Base-by-base conservation (phyloP, 37 sponge, comb jelly and placozoan species). In the Spongilla lacustris region DNA sequence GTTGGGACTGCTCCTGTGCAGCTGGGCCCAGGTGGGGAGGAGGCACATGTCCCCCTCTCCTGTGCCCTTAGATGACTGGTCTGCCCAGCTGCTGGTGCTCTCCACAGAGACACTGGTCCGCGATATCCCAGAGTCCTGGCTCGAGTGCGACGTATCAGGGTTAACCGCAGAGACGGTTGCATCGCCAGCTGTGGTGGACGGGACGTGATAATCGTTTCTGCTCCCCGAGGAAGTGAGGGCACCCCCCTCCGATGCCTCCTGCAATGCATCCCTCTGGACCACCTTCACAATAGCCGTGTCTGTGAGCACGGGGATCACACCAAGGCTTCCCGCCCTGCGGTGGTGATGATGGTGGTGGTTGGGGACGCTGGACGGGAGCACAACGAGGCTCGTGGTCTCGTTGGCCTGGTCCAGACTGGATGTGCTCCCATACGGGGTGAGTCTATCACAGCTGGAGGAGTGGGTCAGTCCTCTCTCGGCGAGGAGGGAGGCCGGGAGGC, bases 401-500 rank as follows among this genome's bases (percentile, higher is more conserved):
- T 66, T 72, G 14, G 37, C 37, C 68, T 75, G 76, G 66, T 87
- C 87, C 14, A 84, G 81, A 41, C 73, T 73, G 71, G 84, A 69
- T n/a, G 94, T 73, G 70, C 82, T 84, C 2, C 76, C 79, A 10
- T 90, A 46, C 27, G 87, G 84, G 68, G 91, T 93, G 72, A 85
- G 81, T 5, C 82, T 77, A 0, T 86, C 86, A 34, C 26, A 24
- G 29, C 79, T 82, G 58, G 81, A 78, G 35, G 87, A 72, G 21
- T 79, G 69, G 19, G 83, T 79, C 50, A 79, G 12, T 22, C 76
- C 71, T 6, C 36, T 34, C 71, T 81, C 87, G 19, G 75, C 74
- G 22, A 80, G 79, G 11, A 93, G 87, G 67, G 87, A 70, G 28
- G 90, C 83, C 2, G 94, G 94, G 19, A 93, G 87, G 69, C 94